phyloP scores from a whole-genome alignment of 2,797 vertebrate species.

The Vireo griseus region DNA sequence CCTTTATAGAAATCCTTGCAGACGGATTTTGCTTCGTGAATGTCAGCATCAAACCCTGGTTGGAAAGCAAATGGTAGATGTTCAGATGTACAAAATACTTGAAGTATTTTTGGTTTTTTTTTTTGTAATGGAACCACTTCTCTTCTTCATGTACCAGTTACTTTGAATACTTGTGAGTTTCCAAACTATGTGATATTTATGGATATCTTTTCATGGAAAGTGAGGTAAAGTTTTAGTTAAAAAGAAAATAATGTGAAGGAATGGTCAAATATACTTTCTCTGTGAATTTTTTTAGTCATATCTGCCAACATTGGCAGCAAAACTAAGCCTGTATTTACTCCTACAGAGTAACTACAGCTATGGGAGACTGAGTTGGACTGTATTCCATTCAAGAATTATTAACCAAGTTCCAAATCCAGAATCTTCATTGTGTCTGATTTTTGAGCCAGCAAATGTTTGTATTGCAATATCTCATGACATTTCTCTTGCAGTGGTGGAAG shows the following conservation, averaged over 20 bases:
- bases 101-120: background rate
- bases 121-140: background rate
- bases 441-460: constrained; percentile 48
- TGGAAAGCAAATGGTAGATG: constrained; percentile 20
- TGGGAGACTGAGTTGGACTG: constrained; percentile 30
- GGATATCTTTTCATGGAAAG: background rate
- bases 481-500: constrained; percentile 10
- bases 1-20: constrained; percentile 42
- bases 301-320: constrained; percentile 29
- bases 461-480: constrained; percentile 28
- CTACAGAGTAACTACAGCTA: constrained; percentile 32
- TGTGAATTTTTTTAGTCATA: constrained; percentile 23
- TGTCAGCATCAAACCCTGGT: constrained; percentile 19
- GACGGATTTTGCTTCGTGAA: constrained; percentile 5
- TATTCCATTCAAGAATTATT: constrained; percentile 39
- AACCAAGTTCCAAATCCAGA: constrained; percentile 41
- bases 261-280: constrained; percentile 3
- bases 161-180: background rate
- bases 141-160: background rate
- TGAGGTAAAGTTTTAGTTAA: background rate
- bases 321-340: constrained; percentile 43
- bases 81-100: background rate
- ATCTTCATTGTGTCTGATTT: constrained; percentile 60
- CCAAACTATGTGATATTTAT: constrained; percentile 1
- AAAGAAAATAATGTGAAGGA: constrained; percentile 1